Percentiles rank a stretch among this genome's conserved stretches.
Evolutionary conservation across 2,113 vertebrate genomes (phyloP).

Genomic region (Zeus faber): DNA sequence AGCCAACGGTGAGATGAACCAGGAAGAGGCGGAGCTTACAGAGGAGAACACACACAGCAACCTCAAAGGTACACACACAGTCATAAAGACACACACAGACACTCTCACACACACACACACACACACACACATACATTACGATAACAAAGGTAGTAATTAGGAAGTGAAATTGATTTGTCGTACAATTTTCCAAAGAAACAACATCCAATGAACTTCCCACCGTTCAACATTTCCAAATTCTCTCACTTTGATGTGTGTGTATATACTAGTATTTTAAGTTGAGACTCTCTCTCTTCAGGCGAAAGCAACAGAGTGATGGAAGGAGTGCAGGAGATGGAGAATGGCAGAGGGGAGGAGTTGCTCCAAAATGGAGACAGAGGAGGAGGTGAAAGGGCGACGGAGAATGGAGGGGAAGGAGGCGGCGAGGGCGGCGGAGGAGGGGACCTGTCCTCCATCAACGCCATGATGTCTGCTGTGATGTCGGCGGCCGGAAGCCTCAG

Average conservation of each 20-base stretch:
- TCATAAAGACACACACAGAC: background rate
- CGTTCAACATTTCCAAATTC: no score
- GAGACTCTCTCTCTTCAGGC: slow-evolving; percentile 12
- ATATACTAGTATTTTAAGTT: no score
- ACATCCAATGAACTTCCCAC: no score
- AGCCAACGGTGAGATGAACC: slow-evolving; percentile 18
- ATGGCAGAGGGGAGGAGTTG: slow-evolving; percentile 41
- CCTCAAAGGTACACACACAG: slow-evolving; percentile 38
- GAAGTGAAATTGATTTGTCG: no score
- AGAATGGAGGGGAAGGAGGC: slow-evolving; percentile 26
- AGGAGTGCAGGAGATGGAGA: slow-evolving; percentile 43
- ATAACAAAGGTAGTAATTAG: no score
- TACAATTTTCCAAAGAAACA: no score
- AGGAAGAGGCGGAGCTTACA: slow-evolving; percentile 21
- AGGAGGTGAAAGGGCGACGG: slow-evolving; percentile 7
- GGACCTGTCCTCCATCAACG: slow-evolving; percentile 86
- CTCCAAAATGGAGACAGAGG: slow-evolving; percentile 43
- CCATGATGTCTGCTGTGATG: slow-evolving; percentile 91
- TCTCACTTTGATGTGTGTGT: no score
- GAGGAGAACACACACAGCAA: slow-evolving; percentile 39
- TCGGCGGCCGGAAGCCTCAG: slow-evolving; percentile 80
- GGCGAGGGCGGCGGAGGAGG: slow-evolving; percentile 53
- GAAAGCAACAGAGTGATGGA: slow-evolving; percentile 28
- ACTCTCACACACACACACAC: slow-evolving; percentile 32
- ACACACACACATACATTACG: background rate